phyloP scores from a whole-genome alignment of 2,888 invertebrate genomes.

The Anthophora plumipes region DNA sequence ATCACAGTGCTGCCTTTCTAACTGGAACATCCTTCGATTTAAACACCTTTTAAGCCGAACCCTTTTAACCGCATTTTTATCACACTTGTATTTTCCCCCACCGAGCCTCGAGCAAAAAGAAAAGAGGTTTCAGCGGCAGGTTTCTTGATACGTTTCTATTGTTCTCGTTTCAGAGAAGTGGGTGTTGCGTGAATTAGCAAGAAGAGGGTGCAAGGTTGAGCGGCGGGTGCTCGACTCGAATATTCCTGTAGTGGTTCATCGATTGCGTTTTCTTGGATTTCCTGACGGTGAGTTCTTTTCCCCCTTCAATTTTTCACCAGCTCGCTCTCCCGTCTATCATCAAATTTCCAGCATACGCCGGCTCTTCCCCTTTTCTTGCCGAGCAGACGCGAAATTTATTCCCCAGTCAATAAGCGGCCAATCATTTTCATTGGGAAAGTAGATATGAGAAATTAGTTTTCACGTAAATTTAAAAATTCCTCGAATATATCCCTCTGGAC shows the following conservation, averaged over 20 bases:
- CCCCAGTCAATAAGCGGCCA: too few species aligned
- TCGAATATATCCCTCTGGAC: too few species aligned
- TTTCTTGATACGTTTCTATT: constrained; percentile 27
- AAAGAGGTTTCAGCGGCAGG: constrained; percentile 16
- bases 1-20: background rate
- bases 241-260: constrained; percentile 40
- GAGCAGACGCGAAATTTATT: too few species aligned
- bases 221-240: constrained; percentile 44
- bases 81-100: too few species aligned
- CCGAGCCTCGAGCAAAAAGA: background rate
- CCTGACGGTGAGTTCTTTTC: constrained; percentile 25
- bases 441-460: too few species aligned
- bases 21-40: background rate
- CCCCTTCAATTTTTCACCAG: background rate
- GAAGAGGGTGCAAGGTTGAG: constrained; percentile 44
- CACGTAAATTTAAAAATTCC: too few species aligned
- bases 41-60: background rate
- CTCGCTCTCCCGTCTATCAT: too few species aligned
- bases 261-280: constrained; percentile 37
- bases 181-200: constrained; percentile 46
- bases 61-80: background rate
- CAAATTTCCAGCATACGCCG: too few species aligned
- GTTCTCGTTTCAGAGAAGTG: constrained; percentile 44
- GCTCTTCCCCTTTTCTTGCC: too few species aligned
- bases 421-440: too few species aligned